These are phyloP conservation scores for Okamejei kenojei DNA, from an alignment of 2,797 vertebrate species.

Conservation along the genomic window DNA sequence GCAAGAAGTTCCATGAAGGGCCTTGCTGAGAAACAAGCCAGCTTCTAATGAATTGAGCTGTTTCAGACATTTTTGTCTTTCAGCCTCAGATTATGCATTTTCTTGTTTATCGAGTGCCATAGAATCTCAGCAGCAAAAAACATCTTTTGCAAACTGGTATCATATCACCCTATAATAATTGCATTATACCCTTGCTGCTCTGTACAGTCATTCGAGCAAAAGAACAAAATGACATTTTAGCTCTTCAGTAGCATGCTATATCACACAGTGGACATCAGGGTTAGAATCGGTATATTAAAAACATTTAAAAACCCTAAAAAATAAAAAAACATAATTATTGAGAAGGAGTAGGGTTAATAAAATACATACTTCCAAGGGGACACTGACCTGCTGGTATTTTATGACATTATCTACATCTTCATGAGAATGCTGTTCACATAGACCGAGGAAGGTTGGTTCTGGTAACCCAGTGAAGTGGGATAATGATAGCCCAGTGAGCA, in stretches of 20 bases:
- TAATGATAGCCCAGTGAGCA: not conserved
- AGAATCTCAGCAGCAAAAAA: slow-evolving; percentile 63
- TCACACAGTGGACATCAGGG: not conserved
- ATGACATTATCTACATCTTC: not conserved
- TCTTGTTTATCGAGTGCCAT: slow-evolving; percentile 69
- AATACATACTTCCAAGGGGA: not conserved
- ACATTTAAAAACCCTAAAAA: not conserved
- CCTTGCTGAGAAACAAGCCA: slow-evolving; percentile 64
- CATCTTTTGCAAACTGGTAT: slow-evolving; percentile 10
- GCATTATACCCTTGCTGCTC: not conserved
- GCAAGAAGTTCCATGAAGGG: slow-evolving; percentile 66
- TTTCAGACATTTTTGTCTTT: slow-evolving; percentile 70
- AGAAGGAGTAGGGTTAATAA: not conserved
- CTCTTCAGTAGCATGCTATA: not conserved
- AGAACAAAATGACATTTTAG: not conserved
- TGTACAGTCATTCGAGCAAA: not conserved
- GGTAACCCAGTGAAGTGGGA: not conserved
- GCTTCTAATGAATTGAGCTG: slow-evolving; percentile 63
- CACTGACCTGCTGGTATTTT: not conserved
- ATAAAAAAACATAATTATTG: not conserved
- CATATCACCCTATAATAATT: not conserved
- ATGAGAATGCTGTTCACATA: not conserved
- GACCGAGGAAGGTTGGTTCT: not conserved
- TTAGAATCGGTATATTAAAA: not conserved
- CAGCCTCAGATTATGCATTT: slow-evolving; percentile 69